Evolutionary conservation across 2,888 invertebrate genomes (phyloP).

Genomic region (Agrochola macilenta): DNA sequence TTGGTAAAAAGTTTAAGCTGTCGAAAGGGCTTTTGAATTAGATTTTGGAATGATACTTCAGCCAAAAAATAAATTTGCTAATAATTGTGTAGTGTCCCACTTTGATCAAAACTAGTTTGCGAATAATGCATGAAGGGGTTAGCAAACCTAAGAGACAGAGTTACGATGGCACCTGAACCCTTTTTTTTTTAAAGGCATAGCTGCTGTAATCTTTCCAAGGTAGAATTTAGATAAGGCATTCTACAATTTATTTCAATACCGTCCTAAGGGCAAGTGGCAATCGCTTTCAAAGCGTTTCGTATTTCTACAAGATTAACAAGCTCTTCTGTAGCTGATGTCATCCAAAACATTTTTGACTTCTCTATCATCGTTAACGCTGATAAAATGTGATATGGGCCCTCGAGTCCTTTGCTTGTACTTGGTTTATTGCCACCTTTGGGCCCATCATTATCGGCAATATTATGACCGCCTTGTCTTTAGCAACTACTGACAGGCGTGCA

Average conservation of each 20-base stretch:
- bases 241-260: neutral
- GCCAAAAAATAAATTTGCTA: too few relatives aligned
- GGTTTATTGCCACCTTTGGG: neutral
- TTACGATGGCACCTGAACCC: too few relatives aligned
- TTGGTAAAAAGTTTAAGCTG: neutral
- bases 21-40: neutral
- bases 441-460: neutral
- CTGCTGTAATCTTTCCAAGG: neutral
- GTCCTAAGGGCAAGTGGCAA: neutral
- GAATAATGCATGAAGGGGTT: neutral
- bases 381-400: neutral
- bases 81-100: too few relatives aligned
- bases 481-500: conserved; percentile 7
- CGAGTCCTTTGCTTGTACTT: neutral
- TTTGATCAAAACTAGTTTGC: too few relatives aligned
- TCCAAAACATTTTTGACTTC: neutral
- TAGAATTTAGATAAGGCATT: neutral
- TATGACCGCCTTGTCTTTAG: neutral
- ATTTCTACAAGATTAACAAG: neutral
- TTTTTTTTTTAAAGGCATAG: too few relatives aligned
- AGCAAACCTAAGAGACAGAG: neutral
- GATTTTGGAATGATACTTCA: neutral
- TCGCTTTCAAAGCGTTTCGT: neutral
- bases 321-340: neutral
- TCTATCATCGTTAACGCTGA: neutral